Evolutionary conservation across 1,140 invertebrate species (phyloP), one percentile per base, ranked within the genome.

Genomic region (Chionoecetes opilio): DNA sequence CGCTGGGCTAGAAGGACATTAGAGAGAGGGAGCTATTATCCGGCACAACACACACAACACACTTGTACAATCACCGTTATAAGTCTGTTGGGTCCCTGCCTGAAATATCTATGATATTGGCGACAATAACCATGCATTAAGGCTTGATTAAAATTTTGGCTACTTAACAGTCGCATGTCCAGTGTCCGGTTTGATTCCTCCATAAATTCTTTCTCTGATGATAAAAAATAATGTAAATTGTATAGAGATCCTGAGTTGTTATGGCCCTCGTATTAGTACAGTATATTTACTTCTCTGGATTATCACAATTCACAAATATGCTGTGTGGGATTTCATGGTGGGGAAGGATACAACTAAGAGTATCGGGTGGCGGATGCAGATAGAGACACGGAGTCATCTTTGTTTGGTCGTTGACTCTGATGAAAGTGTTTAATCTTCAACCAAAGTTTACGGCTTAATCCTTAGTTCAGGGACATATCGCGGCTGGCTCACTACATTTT

Each of bases 131-230:
- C 91, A 92, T 95, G 92, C 94, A 95, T 92, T 46, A 46, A 21
- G 63, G 38, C 46, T 87, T 95, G 94, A 95, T 95, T 95, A 95
- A 95, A 95, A 95, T 95, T 92, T 95, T 95, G 94, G 94, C 94
- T 95, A 95, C 94, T 95, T 95, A 95, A 46, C 53, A n/a, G 63
- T 63, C 38, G 84, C 53, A 63, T 75, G 53, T 82, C 75, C 26
- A 32, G 32, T 8, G 31, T 82, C 34, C 93, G 38, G 26, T 35
- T 31, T 31, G 31, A 2, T 90, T 14, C 53, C 38, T 32, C 63
- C 38, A 35, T 32, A 26, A 31, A n/a, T 84, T 84, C 82, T n/a
- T 35, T 82, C 35, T 2, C 21, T 17, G 63, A 75, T 1, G 11
- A 1, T n/a, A 17, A n/a, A 2, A 5, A 6, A n/a, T 17, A n/a